Evolutionary conservation across 2,888 invertebrate genomes (phyloP), one percentile per base, ranked within the genome.

Genomic region (Hoplodrina ambigua): DNA sequence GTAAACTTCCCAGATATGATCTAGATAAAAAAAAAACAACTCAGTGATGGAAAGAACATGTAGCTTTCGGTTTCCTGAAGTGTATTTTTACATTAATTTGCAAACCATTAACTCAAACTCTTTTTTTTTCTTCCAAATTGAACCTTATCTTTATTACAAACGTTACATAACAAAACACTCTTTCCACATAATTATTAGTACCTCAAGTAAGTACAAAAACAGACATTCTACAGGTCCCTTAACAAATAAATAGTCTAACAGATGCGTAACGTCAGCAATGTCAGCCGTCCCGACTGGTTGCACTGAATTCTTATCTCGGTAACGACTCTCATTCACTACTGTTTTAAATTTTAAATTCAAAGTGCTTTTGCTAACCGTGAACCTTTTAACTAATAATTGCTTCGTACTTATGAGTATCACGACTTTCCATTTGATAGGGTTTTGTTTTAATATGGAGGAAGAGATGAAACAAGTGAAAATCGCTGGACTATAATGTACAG

Each of bases 301-400:
- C 83, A 72, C 82, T 76, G 83, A 83, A 81, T 82, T 80, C 72
- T 85, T 84, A 86, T 83, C 87, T 76, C 73, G 69, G 84, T 88
- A 90, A 89, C 87, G 77, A 89, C 87, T 83, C 88, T 84, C 86
- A 88, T 89, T 89, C 86, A 88, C 82, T 84, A 80, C 73, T 82
- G 78, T 75, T 80, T 83, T 77, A 83, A 82, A 84, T 78, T 79
- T 80, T 53, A 79, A 86, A 81, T 79, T 78, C 78, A 80, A 71
- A 78, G 75, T 81, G 81, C 71, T 68, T 60, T 69, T 60, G 70
- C 78, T 72, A 58, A 64, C 65, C 70, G 71, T 67, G 71, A 77
- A 73, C 69, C 73, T 81, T 83, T 78, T 82, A 83, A 67, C 69
- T 71, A 72, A 84, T 79, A 73, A 75, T 73, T 70, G 74, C 60